phyloP scores from a whole-genome alignment of 2,797 vertebrate species.

The Periophthalmus magnuspinnatus region DNA sequence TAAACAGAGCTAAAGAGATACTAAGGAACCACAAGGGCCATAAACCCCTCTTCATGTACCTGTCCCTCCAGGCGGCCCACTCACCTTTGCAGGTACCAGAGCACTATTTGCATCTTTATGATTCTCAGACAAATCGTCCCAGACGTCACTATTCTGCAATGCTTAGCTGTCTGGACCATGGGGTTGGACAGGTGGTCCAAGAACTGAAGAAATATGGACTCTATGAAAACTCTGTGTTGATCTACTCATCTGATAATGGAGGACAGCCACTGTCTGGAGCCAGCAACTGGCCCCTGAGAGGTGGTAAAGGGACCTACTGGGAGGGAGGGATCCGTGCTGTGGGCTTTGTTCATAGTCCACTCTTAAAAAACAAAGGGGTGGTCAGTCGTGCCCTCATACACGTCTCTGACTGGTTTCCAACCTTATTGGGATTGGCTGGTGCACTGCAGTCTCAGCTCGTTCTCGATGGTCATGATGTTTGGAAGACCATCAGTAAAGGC shows the following conservation, averaged over 20 bases:
- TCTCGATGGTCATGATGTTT: constrained; percentile 89
- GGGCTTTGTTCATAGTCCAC: constrained; percentile 91
- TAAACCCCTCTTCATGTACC: constrained; percentile 88
- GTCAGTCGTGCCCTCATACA: constrained; percentile 89
- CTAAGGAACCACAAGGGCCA: constrained; percentile 81
- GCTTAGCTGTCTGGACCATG: constrained; percentile 89
- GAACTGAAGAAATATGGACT: constrained; percentile 81
- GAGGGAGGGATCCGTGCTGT: constrained; percentile 91
- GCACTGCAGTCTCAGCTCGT: constrained; percentile 70
- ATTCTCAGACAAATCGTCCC: constrained; percentile 82
- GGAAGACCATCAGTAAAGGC: constrained; percentile 87
- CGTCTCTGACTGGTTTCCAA: constrained; percentile 94
- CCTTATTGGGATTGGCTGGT: constrained; percentile 85
- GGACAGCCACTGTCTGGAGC: constrained; percentile 89
- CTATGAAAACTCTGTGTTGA: constrained; percentile 86
- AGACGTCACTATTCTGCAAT: constrained; percentile 88
- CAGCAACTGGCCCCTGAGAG: constrained; percentile 93
- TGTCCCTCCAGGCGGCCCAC: constrained; percentile 92
- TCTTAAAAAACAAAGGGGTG: constrained; percentile 83
- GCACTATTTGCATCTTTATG: constrained; percentile 83
- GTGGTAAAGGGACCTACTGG: constrained; percentile 95
- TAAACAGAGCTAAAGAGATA: constrained; percentile 83
- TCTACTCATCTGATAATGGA: constrained; percentile 94
- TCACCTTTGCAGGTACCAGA: constrained; percentile 87
- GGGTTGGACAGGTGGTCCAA: constrained; percentile 83